phyloP scores from a whole-genome alignment of 2,113 vertebrate species.

The Sturnira hondurensis region DNA sequence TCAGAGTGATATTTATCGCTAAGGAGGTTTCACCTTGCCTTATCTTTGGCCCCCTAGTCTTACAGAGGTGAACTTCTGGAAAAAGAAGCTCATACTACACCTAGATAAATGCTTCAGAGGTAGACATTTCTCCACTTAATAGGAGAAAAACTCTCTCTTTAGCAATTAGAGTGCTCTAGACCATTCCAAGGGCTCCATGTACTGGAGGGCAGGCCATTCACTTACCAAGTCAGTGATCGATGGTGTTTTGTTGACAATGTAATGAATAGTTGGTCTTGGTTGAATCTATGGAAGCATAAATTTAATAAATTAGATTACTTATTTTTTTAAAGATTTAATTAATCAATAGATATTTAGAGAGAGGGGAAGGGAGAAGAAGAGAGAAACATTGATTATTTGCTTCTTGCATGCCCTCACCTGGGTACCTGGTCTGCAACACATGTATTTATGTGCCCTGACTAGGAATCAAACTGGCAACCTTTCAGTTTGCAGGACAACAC shows the following conservation, averaged over 20 bases:
- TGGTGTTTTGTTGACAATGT: neutral
- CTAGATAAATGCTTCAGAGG: neutral
- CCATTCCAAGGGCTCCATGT: neutral
- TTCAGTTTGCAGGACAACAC: too few relatives aligned
- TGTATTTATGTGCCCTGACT: too few relatives aligned
- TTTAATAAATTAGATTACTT: neutral
- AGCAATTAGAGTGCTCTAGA: neutral
- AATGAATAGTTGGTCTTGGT: neutral
- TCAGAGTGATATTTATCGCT: neutral
- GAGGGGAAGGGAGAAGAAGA: too few relatives aligned
- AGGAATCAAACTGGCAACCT: too few relatives aligned
- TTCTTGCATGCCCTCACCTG: too few relatives aligned
- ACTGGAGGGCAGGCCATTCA: neutral
- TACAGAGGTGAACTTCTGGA: neutral
- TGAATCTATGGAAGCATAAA: neutral
- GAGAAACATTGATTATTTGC: too few relatives aligned
- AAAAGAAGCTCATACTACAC: neutral
- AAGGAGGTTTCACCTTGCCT: neutral
- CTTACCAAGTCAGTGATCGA: neutral
- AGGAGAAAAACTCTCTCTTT: neutral
- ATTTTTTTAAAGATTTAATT: too few relatives aligned
- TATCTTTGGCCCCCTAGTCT: neutral
- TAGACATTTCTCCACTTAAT: neutral
- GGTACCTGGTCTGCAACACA: too few relatives aligned
- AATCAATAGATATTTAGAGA: too few relatives aligned